These are phyloP conservation scores for Sphyrna mokarran DNA, from an alignment of 2,113 vertebrate species.

Conservation along the genomic window DNA sequence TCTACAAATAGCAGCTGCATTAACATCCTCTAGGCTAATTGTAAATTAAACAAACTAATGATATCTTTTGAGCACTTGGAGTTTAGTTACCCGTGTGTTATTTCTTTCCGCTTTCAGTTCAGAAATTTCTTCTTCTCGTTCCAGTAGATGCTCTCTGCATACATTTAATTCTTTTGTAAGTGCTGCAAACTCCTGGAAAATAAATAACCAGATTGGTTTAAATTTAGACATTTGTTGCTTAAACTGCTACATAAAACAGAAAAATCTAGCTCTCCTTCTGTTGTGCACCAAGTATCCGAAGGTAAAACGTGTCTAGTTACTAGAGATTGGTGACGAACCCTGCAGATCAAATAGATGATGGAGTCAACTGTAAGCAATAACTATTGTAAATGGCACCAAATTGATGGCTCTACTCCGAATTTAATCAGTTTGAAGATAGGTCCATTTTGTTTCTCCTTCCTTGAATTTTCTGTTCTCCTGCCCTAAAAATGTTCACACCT, in stretches of 20 bases:
- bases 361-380: background rate
- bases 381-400: background rate
- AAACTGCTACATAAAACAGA: background rate
- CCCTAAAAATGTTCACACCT: background rate
- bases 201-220: constrained; percentile 34
- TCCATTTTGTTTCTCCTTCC: background rate
- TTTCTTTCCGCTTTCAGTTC: constrained; percentile 93
- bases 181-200: constrained; percentile 82
- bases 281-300: too few species aligned
- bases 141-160: constrained; percentile 88
- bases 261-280: background rate
- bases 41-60: background rate
- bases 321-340: background rate
- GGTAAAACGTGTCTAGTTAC: background rate
- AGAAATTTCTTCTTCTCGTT: constrained; percentile 90
- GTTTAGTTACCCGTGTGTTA: constrained; percentile 79
- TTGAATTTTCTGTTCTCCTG: background rate
- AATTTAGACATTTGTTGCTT: background rate
- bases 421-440: background rate
- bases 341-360: background rate
- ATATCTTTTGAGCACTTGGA: background rate
- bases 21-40: background rate
- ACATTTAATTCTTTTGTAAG: constrained; percentile 90
- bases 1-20: background rate
- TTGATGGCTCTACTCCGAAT: background rate